Percentiles rank a stretch among this genome's conserved stretches.
These are phyloP conservation scores for Geodia barretti DNA, from an alignment of 37 sponge, comb jelly and placozoan species.

Conservation along the genomic window DNA sequence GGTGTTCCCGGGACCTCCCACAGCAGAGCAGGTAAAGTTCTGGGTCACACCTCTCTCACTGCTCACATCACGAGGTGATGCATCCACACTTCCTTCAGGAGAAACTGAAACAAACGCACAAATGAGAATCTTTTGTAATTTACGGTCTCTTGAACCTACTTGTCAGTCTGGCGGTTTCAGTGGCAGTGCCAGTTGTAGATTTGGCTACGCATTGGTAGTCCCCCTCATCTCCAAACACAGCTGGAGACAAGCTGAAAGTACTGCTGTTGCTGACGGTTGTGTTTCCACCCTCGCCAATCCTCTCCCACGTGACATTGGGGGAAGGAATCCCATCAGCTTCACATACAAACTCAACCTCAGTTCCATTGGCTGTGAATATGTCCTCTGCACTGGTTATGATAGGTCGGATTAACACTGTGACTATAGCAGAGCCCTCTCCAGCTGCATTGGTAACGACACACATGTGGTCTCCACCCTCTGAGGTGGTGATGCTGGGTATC, in stretches of 20 bases:
- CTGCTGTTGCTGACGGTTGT: neutral
- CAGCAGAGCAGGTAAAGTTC: slow-evolving; percentile 45
- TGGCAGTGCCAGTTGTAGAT: neutral
- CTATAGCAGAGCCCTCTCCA: slow-evolving; percentile 15
- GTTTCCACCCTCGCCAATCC: neutral
- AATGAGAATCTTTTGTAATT: too few species aligned
- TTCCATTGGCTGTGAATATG: neutral
- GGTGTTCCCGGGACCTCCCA: slow-evolving; percentile 63
- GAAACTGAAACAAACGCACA: slow-evolving; percentile 3
- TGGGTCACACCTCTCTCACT: slow-evolving; percentile 2
- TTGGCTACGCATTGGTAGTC: slow-evolving; percentile 10
- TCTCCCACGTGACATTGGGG: slow-evolving; percentile 36
- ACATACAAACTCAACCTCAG: slow-evolving; percentile 28
- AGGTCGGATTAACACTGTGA: slow-evolving; percentile 12
- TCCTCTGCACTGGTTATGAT: neutral
- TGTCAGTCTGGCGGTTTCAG: neutral
- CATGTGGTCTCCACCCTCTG: slow-evolving; percentile 63
- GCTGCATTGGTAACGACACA: slow-evolving; percentile 69
- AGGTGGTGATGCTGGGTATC: neutral
- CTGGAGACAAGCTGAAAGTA: neutral
- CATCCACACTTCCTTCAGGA: slow-evolving; percentile 32
- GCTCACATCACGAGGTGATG: neutral
- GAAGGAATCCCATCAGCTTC: slow-evolving; percentile 47
- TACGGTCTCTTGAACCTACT: neutral
- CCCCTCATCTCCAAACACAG: slow-evolving; percentile 40